Conservation (phyloP, 2,888 invertebrate species). For the Yponomeuta sedellus region DNA sequence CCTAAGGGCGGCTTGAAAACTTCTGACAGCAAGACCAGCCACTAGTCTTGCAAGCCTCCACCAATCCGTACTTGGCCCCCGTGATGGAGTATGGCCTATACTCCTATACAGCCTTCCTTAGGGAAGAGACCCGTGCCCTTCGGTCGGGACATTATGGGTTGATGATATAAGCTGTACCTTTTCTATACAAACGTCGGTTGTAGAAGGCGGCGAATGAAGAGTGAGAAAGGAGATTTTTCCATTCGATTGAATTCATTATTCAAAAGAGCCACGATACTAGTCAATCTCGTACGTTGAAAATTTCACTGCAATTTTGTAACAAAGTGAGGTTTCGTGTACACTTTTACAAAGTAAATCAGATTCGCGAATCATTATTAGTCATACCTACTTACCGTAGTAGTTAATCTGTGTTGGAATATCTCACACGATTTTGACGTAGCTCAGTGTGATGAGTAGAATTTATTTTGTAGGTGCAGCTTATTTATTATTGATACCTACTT, state of each 20-base stretch:
- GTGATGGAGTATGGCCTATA: too few species aligned
- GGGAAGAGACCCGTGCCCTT: too few species aligned
- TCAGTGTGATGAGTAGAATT: neutral
- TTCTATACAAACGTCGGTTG: neutral
- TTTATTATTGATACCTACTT: too few species aligned
- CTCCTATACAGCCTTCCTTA: too few species aligned
- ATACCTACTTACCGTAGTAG: too few species aligned
- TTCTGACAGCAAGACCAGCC: too few species aligned
- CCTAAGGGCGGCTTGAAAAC: too few species aligned
- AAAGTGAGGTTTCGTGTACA: neutral
- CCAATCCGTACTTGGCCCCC: too few species aligned
- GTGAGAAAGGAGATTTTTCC: slow-evolving; percentile 6
- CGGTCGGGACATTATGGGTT: too few species aligned
- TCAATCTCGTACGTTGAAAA: neutral
- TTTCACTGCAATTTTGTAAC: neutral
- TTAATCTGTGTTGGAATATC: too few species aligned
- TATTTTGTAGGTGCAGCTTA: neutral
- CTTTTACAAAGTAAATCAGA: neutral
- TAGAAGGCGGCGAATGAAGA: slow-evolving; percentile 1
- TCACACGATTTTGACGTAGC: too few species aligned
- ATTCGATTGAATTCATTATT: slow-evolving; percentile 11
- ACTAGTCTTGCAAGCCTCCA: too few species aligned
- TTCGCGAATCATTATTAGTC: neutral
- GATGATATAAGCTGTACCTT: neutral
- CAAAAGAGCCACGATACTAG: neutral